Conservation (phyloP, 2,113 vertebrate genomes). For the Actenoides hombroni region DNA sequence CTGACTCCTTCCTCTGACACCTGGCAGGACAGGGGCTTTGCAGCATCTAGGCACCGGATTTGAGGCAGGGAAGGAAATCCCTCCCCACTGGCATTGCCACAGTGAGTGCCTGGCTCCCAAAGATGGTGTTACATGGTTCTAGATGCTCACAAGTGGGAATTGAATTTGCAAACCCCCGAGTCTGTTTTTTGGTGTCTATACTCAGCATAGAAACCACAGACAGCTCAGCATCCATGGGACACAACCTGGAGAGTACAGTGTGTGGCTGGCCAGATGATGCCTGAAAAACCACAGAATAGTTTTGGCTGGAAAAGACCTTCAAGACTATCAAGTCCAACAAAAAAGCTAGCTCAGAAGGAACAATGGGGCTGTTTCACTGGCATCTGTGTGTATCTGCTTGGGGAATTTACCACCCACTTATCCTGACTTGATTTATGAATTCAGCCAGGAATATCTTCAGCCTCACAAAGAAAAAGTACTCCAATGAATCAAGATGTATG, state of each 20-base stretch:
- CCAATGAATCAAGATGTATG: background rate
- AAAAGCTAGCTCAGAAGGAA: background rate
- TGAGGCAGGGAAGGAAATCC: background rate
- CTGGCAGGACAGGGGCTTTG: background rate
- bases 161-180: background rate
- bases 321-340: no score
- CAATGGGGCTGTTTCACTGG: background rate
- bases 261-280: background rate
- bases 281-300: background rate
- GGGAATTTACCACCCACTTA: background rate
- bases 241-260: fast-evolving
- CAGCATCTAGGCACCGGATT: background rate
- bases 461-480: background rate
- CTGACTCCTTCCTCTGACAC: background rate
- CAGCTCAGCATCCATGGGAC: background rate
- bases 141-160: background rate
- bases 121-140: fast-evolving
- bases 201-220: background rate
- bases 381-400: background rate
- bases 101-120: fast-evolving
- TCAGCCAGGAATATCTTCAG: background rate
- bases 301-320: no score
- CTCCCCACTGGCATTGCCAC: fast-evolving
- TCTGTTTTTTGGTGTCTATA: background rate
- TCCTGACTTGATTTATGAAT: background rate